Conservation (phyloP, 2,888 invertebrate genomes). For the Tenthredo livida region DNA sequence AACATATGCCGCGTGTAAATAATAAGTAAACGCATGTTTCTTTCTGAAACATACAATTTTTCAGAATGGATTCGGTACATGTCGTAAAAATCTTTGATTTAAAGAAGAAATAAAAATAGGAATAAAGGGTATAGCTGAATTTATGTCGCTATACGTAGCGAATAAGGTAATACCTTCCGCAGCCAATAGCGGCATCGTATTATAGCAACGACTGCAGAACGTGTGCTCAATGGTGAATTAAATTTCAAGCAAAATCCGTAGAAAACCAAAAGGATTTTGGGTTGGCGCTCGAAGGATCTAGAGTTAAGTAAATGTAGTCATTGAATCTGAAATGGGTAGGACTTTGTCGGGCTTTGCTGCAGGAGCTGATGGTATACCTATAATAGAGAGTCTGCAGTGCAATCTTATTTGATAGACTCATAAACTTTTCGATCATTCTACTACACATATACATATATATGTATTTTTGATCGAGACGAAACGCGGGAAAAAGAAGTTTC, state of each 20-base stretch:
- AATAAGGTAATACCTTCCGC: slow-evolving; percentile 19
- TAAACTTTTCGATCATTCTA: background rate
- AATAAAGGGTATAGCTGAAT: background rate
- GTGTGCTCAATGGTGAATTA: slow-evolving; percentile 48
- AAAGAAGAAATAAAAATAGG: background rate
- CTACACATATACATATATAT: background rate
- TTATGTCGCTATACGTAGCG: background rate
- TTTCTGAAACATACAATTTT: background rate
- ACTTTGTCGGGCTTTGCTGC: slow-evolving; percentile 19
- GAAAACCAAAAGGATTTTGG: slow-evolving; percentile 36
- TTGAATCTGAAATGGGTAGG: slow-evolving; percentile 41
- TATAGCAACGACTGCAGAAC: background rate
- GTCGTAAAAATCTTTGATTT: background rate
- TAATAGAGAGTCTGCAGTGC: background rate
- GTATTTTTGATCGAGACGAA: too few relatives aligned
- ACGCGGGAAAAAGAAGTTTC: background rate
- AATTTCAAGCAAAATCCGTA: slow-evolving; percentile 35
- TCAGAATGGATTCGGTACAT: background rate
- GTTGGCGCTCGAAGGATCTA: slow-evolving; percentile 26
- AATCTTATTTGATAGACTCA: background rate
- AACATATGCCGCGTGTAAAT: too few relatives aligned
- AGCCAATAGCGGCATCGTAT: background rate
- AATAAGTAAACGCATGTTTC: background rate
- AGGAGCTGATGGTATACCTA: background rate
- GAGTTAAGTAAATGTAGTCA: slow-evolving; percentile 48